Base-by-base conservation (phyloP, 2,797 vertebrate species). In the Xenops minutus region DNA sequence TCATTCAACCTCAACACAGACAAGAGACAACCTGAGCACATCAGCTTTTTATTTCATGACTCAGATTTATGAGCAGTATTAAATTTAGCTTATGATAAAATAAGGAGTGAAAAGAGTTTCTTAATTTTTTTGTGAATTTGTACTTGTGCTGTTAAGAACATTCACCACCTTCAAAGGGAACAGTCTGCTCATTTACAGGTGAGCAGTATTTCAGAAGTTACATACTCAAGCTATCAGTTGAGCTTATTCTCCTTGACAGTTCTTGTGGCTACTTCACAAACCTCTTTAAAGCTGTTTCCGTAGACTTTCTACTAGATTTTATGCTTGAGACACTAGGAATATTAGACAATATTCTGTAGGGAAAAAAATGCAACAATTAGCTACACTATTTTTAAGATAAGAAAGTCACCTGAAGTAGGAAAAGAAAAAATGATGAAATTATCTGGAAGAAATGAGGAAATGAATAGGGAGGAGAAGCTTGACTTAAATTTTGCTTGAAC, bases 281-380 rank as follows among this genome's bases (percentile, higher is more conserved):
- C 14, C 51, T 49, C 6, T 56, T 78, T 36, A 44, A 64, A 72
- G 23, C 26, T 23, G 16, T 36, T 79, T 62, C 37, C 27, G 16
- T 48, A 69, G 6, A 43, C 4, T 3, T 68, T 34, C 30, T 30
- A 32, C 11, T 15, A 34, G 14, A 51, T 71, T 77, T 75, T 58
- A n/a, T 32, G 29, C 15, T 81, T 72, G 26, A 0, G 2, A 63
- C 4, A 27, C 12, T 14, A n/a, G 2, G 9, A 71, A 24, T 64
- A 32, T 26, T 49, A 68, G 8, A 32, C 20, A 52, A 34, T 2
- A 14, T 1, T 0, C 14, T 21, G 2, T 4, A 91, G 34, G n/a
- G n/a, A 59, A 56, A 69, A 48, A 81, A 39, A 46, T 10, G 3
- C 6, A 69, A 32, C 2, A 10, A 11, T 49, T 79, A 24, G 9